These are phyloP conservation scores for Zaprionus kolodkinae DNA, from an alignment of 1,140 invertebrate species.

Conservation along the genomic window DNA sequence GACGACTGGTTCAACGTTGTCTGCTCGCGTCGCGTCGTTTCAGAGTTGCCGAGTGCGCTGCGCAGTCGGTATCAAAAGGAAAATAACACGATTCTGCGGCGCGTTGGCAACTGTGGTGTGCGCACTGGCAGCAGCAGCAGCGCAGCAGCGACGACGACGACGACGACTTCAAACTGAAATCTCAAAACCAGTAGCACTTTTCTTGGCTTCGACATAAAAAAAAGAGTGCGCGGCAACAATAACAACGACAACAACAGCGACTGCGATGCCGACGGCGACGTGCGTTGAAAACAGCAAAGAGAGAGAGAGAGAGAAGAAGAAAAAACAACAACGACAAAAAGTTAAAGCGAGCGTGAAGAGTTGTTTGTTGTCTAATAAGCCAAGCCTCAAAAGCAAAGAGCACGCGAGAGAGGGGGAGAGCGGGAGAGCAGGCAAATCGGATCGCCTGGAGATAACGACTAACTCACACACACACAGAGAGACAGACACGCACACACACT, in stretches of 20 bases:
- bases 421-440: slow-evolving; percentile 46
- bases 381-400: slow-evolving; percentile 47
- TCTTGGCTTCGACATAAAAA: slow-evolving; percentile 65
- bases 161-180: slow-evolving; percentile 55
- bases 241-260: slow-evolving; percentile 20
- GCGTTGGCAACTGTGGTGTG: slow-evolving; percentile 45
- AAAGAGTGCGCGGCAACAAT: slow-evolving; percentile 41
- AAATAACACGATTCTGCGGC: slow-evolving; percentile 61
- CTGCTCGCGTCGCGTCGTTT: slow-evolving; percentile 40
- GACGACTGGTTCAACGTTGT: slow-evolving; percentile 53
- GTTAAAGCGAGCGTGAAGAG: slow-evolving; percentile 55
- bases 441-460: slow-evolving; percentile 44
- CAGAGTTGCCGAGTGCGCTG: slow-evolving; percentile 56
- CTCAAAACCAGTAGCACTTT: slow-evolving; percentile 81
- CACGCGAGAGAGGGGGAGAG: background rate
- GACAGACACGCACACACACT: background rate
- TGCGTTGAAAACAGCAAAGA: slow-evolving; percentile 39
- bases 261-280: slow-evolving; percentile 24
- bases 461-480: slow-evolving; percentile 13
- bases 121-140: background rate
- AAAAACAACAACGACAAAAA: slow-evolving; percentile 52
- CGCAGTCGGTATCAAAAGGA: slow-evolving; percentile 46
- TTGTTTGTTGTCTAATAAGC: slow-evolving; percentile 70
- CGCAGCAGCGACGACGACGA: background rate
- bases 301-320: slow-evolving; percentile 19